phyloP scores from a whole-genome alignment of 2,113 vertebrate species.

The Scytalopus superciliaris region DNA sequence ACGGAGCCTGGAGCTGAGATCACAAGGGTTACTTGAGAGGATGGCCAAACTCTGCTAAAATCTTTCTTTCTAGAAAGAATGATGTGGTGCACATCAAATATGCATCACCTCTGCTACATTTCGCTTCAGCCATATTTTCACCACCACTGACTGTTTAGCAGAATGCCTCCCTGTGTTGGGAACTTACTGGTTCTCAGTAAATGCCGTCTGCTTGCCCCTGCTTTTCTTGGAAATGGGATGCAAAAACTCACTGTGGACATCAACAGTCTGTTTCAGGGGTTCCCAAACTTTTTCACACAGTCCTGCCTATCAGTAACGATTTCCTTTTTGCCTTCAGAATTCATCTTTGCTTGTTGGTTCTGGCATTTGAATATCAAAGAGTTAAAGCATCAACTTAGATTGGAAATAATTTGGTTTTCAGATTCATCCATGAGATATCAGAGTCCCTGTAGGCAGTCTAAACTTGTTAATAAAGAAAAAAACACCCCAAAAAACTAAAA shows the following conservation, averaged over 20 bases:
- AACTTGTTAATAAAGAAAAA: not conserved
- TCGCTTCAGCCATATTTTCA: not conserved
- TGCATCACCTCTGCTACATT: not conserved
- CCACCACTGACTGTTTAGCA: not conserved
- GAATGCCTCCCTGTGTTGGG: not conserved
- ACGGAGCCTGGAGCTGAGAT: not conserved
- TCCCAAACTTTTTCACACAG: not conserved
- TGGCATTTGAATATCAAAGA: not conserved
- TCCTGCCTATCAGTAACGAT: not conserved
- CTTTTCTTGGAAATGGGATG: not conserved
- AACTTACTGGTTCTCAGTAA: not conserved
- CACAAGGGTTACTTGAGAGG: not conserved
- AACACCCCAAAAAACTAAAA: not conserved
- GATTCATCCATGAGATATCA: not conserved
- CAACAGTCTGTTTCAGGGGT: not conserved
- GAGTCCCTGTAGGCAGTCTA: not conserved
- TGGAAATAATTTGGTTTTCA: not conserved
- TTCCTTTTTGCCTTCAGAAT: not conserved
- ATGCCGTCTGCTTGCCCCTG: not conserved
- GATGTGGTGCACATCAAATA: not conserved
- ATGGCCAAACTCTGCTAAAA: not conserved
- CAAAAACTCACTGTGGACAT: fast-evolving
- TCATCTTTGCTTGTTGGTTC: not conserved
- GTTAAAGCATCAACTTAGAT: not conserved
- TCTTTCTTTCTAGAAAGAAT: not conserved